Percentiles rank a stretch among this genome's conserved stretches.
phyloP scores from a whole-genome alignment of 2,113 vertebrate species.

The Takifugu bimaculatus region DNA sequence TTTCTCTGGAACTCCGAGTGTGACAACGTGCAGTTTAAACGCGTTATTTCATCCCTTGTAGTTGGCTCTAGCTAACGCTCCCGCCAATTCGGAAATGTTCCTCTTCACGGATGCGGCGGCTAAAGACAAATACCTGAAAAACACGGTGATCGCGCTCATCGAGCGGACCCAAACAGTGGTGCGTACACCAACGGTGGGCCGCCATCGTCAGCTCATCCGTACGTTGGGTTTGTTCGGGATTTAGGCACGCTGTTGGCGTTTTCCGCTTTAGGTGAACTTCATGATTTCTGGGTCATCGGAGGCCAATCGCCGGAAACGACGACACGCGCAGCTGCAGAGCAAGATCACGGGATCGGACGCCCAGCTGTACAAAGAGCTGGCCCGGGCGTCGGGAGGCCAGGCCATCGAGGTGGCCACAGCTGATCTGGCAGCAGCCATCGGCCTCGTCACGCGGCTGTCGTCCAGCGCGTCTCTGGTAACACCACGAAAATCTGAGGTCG shows the following conservation, averaged over 20 bases:
- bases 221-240: background rate
- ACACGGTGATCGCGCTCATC: conserved; percentile 53
- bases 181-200: background rate
- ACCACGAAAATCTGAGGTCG: background rate
- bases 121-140: conserved; percentile 53
- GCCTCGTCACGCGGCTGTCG: conserved; percentile 40
- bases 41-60: background rate
- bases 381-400: conserved; percentile 62
- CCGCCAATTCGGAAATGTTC: conserved; percentile 63
- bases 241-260: background rate
- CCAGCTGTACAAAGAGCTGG: conserved; percentile 61
- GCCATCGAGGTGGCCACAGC: conserved; percentile 46
- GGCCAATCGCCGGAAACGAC: conserved; percentile 19
- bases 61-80: conserved; percentile 56
- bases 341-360: conserved; percentile 3
- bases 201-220: no score
- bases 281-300: conserved; percentile 38
- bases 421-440: conserved; percentile 32
- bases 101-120: conserved; percentile 65
- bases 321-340: background rate
- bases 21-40: background rate
- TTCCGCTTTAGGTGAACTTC: conserved; percentile 59
- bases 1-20: background rate
- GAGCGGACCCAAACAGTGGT: conserved; percentile 57
- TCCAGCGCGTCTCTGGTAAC: conserved; percentile 52